A percentile compares a stretch with the other conserved stretches of the same genome.
Conservation (phyloP, 2,797 vertebrate genomes). For the Pseudocheirus occidentalis region DNA sequence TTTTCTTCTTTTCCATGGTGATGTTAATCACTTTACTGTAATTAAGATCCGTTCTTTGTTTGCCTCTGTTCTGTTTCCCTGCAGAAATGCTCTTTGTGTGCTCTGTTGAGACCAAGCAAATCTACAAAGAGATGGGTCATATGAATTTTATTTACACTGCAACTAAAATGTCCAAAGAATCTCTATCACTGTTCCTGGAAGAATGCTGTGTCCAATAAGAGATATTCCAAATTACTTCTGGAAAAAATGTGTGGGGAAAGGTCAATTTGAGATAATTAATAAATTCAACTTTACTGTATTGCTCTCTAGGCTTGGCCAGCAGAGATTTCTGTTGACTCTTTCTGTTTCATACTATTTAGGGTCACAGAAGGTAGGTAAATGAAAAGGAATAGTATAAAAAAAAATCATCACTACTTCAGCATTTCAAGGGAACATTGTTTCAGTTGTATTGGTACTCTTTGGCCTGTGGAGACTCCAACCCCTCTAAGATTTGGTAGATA, state of each 20-base stretch:
- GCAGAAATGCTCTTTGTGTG: not conserved
- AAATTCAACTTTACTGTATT: not conserved
- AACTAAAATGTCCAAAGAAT: not conserved
- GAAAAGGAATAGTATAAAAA: constrained; percentile 32
- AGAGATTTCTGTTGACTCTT: not conserved
- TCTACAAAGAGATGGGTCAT: not conserved
- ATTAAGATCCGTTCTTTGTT: not conserved
- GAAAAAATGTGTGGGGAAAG: constrained; percentile 38
- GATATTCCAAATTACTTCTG: constrained; percentile 22
- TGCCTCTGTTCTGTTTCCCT: constrained; percentile 8
- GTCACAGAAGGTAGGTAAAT: not conserved
- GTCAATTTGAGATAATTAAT: constrained; percentile 34
- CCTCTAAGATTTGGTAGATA: too few relatives aligned
- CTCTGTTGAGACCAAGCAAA: not conserved
- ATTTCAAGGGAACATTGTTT: not conserved
- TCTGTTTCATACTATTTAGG: not conserved
- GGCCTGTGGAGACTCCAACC: not conserved
- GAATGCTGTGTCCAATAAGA: constrained; percentile 16
- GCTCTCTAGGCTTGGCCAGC: not conserved
- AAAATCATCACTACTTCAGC: not conserved
- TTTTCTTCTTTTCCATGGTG: not conserved
- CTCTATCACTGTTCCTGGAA: not conserved
- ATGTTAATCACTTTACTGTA: constrained; percentile 4
- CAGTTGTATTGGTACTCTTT: not conserved
- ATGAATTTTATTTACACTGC: not conserved